Base-by-base conservation (phyloP, 2,888 invertebrate species). In the Melinaea marsaeus region DNA sequence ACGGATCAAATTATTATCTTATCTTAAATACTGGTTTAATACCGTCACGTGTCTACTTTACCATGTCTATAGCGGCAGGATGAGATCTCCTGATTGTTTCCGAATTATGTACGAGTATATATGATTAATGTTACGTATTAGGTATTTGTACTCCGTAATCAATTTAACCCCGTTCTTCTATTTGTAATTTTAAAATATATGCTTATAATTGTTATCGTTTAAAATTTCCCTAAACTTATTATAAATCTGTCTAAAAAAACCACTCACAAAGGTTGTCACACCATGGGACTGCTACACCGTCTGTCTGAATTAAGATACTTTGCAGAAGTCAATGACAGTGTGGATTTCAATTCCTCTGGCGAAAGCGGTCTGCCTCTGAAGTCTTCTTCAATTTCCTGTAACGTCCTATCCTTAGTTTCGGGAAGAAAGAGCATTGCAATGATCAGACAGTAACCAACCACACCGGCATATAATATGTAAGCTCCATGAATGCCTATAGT, bases 321-420 rank as follows among this genome's bases (percentile, higher is more conserved):
- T 58, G 74, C 60, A 1, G 79, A 78, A 3, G 76, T 76, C 58
- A 80, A 64, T 0, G 80, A 80, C 59, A 75, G 74, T 0, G 75
- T 74, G 0, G 80, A 79, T 60, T 76, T 79, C 60, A 81, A 55
- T 64, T 80, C 79, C 34, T 79, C 78, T 32, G 75, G 72, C 11
- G 78, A 75, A 33, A 79, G 55, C 2, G 78, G 76, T 60, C 76
- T 74, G 0, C 86, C 87, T 64, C 85, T 77, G 51, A 88, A 87
- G 71, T 85, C 86, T 33, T 86, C 84, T 63, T 88, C 87, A 37
- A 88, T 88, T 66, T 88, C 86, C 65, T 85, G 86, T 13, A 87
- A 68, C 0, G 87, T 87, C 63, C 85, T 80, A 58, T 86, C 88
- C 22, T 88, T 88, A 0, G 88, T 88, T 69, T 88, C 88, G 0